These are phyloP conservation scores for Notolabrus celidotus DNA, from an alignment of 2,797 vertebrate genomes.

Conservation along the genomic window DNA sequence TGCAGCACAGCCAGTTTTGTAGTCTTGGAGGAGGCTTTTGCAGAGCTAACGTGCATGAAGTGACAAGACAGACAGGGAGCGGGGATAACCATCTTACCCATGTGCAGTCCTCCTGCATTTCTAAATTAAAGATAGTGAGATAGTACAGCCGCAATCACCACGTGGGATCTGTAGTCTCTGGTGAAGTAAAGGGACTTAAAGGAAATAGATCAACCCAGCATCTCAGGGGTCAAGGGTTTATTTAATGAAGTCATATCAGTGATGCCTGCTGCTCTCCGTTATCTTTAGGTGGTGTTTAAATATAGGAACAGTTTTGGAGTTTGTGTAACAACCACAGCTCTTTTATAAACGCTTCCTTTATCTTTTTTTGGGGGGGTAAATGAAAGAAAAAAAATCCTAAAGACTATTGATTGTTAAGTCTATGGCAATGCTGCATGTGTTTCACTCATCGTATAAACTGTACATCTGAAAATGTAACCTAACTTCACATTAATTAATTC, in stretches of 20 bases:
- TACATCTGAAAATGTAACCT: too few relatives aligned
- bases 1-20: conserved; percentile 51
- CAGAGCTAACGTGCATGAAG: conserved; percentile 70
- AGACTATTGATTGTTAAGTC: neutral
- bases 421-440: too few relatives aligned
- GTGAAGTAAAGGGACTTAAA: conserved; percentile 67
- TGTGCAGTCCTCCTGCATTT: conserved; percentile 77
- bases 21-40: conserved; percentile 64
- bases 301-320: conserved; percentile 30
- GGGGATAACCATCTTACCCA: conserved; percentile 80
- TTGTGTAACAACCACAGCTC: conserved; percentile 18
- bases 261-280: conserved; percentile 42
- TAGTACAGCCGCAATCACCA: conserved; percentile 69
- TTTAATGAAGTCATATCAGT: conserved; percentile 76
- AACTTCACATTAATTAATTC: too few relatives aligned
- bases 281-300: conserved; percentile 43
- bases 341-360: conserved; percentile 15
- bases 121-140: conserved; percentile 88
- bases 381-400: neutral
- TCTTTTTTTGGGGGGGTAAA: neutral
- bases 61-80: conserved; percentile 74
- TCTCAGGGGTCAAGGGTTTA: conserved; percentile 79
- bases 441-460: too few relatives aligned
- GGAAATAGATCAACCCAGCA: conserved; percentile 70
- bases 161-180: conserved; percentile 67